Evolutionary conservation across 2,113 vertebrate genomes (phyloP).

Genomic region (Arvicanthis niloticus): DNA sequence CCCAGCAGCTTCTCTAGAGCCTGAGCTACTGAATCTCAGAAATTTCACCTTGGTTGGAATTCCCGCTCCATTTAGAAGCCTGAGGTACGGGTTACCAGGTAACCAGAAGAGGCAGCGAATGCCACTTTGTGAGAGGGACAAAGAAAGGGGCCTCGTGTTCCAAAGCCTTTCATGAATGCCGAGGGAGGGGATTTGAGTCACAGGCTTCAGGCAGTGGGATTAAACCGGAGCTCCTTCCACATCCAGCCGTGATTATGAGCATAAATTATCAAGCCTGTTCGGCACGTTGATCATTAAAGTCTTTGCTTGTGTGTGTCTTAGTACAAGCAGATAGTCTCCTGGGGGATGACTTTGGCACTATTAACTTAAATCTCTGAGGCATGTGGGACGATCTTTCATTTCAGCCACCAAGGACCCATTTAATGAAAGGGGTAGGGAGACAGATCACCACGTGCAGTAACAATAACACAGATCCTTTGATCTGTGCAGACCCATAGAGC

Average conservation of each 20-base stretch:
- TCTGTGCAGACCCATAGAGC: not conserved
- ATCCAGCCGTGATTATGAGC: slow-evolving; percentile 68
- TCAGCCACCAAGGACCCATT: slow-evolving; percentile 27
- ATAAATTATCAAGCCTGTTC: slow-evolving; percentile 69
- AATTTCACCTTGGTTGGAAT: slow-evolving; percentile 61
- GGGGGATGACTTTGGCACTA: slow-evolving; percentile 56
- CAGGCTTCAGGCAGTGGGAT: slow-evolving; percentile 57
- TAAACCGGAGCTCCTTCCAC: slow-evolving; percentile 62
- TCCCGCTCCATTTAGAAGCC: slow-evolving; percentile 62
- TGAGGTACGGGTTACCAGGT: slow-evolving; percentile 74
- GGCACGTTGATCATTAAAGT: slow-evolving; percentile 39
- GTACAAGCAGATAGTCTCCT: slow-evolving; percentile 55
- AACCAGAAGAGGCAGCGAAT: slow-evolving; percentile 67
- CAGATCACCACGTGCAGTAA: not conserved
- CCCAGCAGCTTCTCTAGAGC: not conserved
- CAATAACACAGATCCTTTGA: not conserved
- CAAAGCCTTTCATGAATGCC: slow-evolving; percentile 57
- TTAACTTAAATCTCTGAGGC: slow-evolving; percentile 47
- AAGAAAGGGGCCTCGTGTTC: slow-evolving; percentile 67
- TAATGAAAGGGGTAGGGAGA: not conserved
- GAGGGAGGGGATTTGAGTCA: slow-evolving; percentile 57
- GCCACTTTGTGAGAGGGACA: slow-evolving; percentile 72
- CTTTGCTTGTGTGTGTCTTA: slow-evolving; percentile 37
- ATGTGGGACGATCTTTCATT: slow-evolving; percentile 33
- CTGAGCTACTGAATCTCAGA: slow-evolving; percentile 56